Evolutionary conservation across 2,113 vertebrate genomes (phyloP), one percentile per base, ranked within the genome.

Genomic region (Charina bottae): DNA sequence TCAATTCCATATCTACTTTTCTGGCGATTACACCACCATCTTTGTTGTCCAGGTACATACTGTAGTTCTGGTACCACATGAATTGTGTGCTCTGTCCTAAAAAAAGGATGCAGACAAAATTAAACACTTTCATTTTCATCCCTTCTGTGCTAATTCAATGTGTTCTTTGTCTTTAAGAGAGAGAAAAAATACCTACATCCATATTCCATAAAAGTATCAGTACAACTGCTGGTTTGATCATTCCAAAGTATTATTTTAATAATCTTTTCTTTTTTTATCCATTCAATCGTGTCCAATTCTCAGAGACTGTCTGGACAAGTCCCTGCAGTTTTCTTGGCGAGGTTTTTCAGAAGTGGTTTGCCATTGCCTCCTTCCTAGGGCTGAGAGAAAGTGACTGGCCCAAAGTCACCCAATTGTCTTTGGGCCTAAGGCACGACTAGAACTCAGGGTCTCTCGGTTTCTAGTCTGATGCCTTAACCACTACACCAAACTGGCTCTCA

Each of bases 11-110:
- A 85, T 98, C 98, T 95, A 98, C 86, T 72, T 96, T 98, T 96
- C 92, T 94, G 87, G 95, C 93, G 94, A 95, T 56, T 4, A 91
- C 83, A 53, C 89, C 90, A 37, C 95, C 95, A 93, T 93, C 97
- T 95, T 98, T 98, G 96, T 98, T 98, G 94, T 98, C 98, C 96
- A 98, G 95, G 95, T 98, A 98, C 98, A 99, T 99, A n/a, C n/a
- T n/a, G n/a, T n/a, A 95, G 85, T 95, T 95, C 90, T 28, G 85
- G 49, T 37, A 87, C 91, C 90, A 87, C 60, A 55, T 33, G 88
- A 64, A 85, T 26, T 28, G 12, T 56, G 78, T 0, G 0, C 83
- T 92, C 68, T 94, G 68, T 91, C 92, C 96, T 97, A 91, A 95
- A 95, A 95, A 83, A 95, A 91, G 93, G 24, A 60, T 11, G n/a